These are phyloP conservation scores for Bryconaethiops microstoma DNA, from an alignment of 2,797 vertebrate species.

Conservation along the genomic window DNA sequence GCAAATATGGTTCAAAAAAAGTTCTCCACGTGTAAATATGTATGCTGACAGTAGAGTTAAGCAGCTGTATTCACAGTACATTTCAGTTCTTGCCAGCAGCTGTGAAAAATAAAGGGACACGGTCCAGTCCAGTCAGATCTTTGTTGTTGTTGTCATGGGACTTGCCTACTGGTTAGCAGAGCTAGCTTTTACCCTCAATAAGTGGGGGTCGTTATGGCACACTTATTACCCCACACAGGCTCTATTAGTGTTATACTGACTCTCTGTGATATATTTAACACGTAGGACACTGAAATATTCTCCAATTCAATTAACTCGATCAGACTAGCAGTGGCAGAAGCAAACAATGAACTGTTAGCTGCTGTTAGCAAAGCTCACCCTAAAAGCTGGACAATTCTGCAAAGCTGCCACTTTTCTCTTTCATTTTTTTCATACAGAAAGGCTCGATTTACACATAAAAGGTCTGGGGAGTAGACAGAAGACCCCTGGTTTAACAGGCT, in stretches of 20 bases:
- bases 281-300: neutral
- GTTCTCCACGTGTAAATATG: neutral
- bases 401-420: neutral
- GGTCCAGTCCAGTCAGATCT: neutral
- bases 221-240: neutral
- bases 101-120: neutral
- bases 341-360: slow-evolving; percentile 62
- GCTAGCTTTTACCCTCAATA: neutral
- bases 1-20: neutral
- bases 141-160: slow-evolving; percentile 2
- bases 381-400: neutral
- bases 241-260: neutral
- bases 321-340: slow-evolving; percentile 20
- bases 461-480: neutral
- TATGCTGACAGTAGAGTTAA: neutral
- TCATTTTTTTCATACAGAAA: neutral
- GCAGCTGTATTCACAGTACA: neutral
- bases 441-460: neutral
- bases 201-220: neutral
- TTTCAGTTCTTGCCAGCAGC: neutral
- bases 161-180: neutral
- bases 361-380: neutral
- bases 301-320: neutral
- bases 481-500: neutral
- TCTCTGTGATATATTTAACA: neutral